Conservation (phyloP, 2,888 invertebrate genomes). For the Caenorhabditis imperialis region DNA sequence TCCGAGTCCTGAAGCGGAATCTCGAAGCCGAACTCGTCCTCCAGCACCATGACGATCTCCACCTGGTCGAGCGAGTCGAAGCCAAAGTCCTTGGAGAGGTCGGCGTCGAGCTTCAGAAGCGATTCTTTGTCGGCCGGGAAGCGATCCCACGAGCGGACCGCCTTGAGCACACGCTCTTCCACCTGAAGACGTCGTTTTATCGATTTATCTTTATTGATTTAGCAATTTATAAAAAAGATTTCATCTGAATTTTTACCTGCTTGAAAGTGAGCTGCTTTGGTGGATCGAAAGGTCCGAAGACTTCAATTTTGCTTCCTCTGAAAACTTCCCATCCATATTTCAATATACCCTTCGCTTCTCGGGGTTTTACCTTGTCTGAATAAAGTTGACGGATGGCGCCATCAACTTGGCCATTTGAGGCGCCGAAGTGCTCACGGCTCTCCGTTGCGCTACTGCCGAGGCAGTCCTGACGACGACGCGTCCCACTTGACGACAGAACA, state of each 20-base stretch:
- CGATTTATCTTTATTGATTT: too few relatives aligned
- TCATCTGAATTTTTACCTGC: conserved; percentile 52
- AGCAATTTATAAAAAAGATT: not conserved
- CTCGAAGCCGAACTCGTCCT: conserved; percentile 90
- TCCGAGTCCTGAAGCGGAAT: conserved; percentile 67
- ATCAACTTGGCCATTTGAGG: conserved; percentile 26
- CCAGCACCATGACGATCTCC: conserved; percentile 98
- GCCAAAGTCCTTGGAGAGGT: conserved; percentile 65
- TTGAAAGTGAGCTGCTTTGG: conserved; percentile 75
- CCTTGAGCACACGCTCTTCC: conserved; percentile 75
- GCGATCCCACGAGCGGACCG: conserved; percentile 76
- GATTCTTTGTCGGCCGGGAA: conserved; percentile 73
- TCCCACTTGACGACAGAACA: conserved; percentile 46
- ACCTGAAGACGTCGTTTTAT: too few relatives aligned
- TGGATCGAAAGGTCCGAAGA: conserved; percentile 72
- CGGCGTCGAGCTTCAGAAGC: conserved; percentile 61
- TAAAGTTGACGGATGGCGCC: conserved; percentile 36
- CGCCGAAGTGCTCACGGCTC: conserved; percentile 4
- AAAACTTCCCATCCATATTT: conserved; percentile 2
- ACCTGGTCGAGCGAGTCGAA: conserved; percentile 81
- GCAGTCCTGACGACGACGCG: conserved; percentile 31
- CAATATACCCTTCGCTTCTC: too few relatives aligned
- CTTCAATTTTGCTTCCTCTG: conserved; percentile 63
- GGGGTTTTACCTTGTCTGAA: conserved; percentile 41
- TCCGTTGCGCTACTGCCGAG: conserved; percentile 15